Conservation (phyloP, 2,888 invertebrate genomes). For the Amorpha juglandis region DNA sequence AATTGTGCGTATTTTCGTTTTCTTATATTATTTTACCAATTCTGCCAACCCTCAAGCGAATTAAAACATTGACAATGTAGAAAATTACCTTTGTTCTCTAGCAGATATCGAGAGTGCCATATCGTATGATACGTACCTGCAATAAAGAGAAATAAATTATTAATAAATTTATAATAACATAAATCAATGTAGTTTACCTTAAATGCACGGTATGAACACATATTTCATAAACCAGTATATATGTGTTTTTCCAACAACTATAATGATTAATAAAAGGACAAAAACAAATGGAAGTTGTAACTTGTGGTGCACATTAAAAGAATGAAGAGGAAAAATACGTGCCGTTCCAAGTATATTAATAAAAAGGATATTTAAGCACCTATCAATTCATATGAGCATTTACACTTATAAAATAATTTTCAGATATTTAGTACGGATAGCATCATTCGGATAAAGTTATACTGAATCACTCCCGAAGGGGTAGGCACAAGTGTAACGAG, state of each 20-base stretch:
- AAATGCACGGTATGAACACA: neutral
- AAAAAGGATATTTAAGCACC: neutral
- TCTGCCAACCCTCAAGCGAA: conserved; percentile 8
- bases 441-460: no score
- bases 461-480: no score
- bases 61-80: neutral
- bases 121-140: conserved; percentile 57
- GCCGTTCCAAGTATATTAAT: neutral
- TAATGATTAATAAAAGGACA: neutral
- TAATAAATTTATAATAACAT: neutral
- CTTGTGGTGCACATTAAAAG: neutral
- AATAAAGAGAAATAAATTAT: conserved; percentile 48
- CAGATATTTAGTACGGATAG: no score
- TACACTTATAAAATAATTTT: no score
- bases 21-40: neutral
- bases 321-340: neutral
- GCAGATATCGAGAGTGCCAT: conserved; percentile 34
- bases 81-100: conserved; percentile 35
- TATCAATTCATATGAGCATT: neutral
- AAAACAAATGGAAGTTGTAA: neutral
- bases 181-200: neutral
- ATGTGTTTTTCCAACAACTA: neutral
- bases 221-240: neutral
- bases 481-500: no score
- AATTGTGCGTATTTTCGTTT: conserved; percentile 4